A percentile compares a stretch with the other conserved stretches of the same genome.
Evolutionary conservation across 2,888 invertebrate species (phyloP).

Genomic region (Prionchulus punctatus): DNA sequence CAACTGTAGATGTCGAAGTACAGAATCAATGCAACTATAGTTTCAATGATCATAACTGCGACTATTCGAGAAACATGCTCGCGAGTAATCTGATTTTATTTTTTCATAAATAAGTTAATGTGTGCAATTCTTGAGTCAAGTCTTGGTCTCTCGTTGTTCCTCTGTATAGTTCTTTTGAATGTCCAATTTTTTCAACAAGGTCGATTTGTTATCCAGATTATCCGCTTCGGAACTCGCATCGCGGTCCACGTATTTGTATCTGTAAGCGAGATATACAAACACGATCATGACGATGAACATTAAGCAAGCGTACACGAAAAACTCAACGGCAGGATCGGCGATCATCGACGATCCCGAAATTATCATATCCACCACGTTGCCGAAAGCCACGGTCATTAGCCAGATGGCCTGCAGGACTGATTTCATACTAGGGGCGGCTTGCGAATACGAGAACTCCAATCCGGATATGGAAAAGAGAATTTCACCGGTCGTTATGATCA

Average conservation of each 20-base stretch:
- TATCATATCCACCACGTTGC: constrained; percentile 77
- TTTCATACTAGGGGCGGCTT: constrained; percentile 78
- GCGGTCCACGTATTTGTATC: constrained; percentile 2
- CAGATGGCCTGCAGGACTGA: constrained; percentile 78
- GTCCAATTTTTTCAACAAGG: too few species aligned
- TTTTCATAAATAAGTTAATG: too few species aligned
- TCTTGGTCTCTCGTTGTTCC: too few species aligned
- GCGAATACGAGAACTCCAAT: constrained; percentile 76
- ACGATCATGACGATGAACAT: constrained; percentile 25
- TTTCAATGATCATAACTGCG: too few species aligned
- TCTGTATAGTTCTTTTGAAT: too few species aligned
- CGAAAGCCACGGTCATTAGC: constrained; percentile 77
- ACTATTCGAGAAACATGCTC: too few species aligned
- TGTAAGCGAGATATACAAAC: constrained; percentile 12
- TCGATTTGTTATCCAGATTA: too few species aligned
- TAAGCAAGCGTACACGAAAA: constrained; percentile 27
- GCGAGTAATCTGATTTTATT: too few species aligned
- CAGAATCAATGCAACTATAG: too few species aligned
- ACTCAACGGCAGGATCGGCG: constrained; percentile 23
- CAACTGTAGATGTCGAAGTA: too few species aligned
- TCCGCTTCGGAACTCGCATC: too few species aligned
- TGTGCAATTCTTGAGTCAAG: too few species aligned
- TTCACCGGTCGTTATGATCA: constrained; percentile 78
- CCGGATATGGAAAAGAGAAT: constrained; percentile 92
- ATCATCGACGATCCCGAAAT: constrained; percentile 38